Evolutionary conservation across 2,113 vertebrate species (phyloP).

Genomic region (Amblyopsis rosae): DNA sequence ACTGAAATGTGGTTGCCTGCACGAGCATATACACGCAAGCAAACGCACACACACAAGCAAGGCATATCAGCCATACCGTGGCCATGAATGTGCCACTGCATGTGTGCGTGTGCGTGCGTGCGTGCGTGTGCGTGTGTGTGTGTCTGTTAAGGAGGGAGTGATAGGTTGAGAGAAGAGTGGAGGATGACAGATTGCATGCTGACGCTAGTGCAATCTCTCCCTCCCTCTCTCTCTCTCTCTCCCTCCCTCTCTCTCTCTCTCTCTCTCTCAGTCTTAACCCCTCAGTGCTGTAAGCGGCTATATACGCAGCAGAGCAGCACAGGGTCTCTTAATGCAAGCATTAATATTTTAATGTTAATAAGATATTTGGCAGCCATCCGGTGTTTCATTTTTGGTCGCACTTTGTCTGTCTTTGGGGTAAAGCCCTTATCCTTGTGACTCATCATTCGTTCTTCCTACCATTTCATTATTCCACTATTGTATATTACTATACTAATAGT

Average conservation of each 20-base stretch:
- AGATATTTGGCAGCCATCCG: too few relatives aligned
- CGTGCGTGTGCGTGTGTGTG: background rate
- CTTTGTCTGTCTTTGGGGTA: too few relatives aligned
- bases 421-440: too few relatives aligned
- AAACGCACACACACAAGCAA: background rate
- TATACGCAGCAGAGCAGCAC: too few relatives aligned
- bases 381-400: too few relatives aligned
- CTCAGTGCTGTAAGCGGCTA: too few relatives aligned
- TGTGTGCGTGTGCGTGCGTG: background rate
- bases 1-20: background rate
- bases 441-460: too few relatives aligned
- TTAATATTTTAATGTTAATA: too few relatives aligned
- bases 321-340: too few relatives aligned
- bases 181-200: slow-evolving; percentile 68
- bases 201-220: slow-evolving; percentile 47
- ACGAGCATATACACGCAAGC: background rate
- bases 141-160: slow-evolving; percentile 40
- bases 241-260: slow-evolving; percentile 11
- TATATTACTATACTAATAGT: too few relatives aligned
- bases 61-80: background rate
- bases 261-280: background rate
- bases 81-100: background rate
- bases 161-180: slow-evolving; percentile 50
- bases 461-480: too few relatives aligned
- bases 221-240: slow-evolving; percentile 6